Conservation (phyloP, 2,113 vertebrate genomes). For the Chaetops frenatus region DNA sequence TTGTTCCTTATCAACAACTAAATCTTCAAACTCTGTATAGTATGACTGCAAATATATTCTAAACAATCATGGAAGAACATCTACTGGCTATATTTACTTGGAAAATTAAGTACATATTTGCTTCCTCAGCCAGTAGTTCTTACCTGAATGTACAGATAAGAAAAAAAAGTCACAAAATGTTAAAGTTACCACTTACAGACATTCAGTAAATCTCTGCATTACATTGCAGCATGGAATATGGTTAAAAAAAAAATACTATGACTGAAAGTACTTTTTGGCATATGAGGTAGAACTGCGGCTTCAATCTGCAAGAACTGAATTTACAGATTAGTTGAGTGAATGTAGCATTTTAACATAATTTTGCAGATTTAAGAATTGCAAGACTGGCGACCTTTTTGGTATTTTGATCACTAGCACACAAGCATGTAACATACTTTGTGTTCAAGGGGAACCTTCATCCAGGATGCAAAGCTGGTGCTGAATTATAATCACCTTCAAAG, state of each 20-base stretch:
- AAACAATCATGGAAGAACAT: not conserved
- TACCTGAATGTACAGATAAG: slow-evolving; percentile 39
- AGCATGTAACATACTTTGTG: slow-evolving; percentile 67
- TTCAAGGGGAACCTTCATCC: slow-evolving; percentile 72
- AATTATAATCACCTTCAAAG: slow-evolving; percentile 70
- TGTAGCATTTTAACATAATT: slow-evolving; percentile 63
- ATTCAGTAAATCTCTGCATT: slow-evolving; percentile 57
- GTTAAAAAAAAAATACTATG: slow-evolving; percentile 22
- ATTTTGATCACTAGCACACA: slow-evolving; percentile 69
- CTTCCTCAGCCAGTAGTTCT: slow-evolving; percentile 40
- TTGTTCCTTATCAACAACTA: not conserved
- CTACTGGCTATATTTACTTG: not conserved
- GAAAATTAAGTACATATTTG: slow-evolving; percentile 28
- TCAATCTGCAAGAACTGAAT: slow-evolving; percentile 64
- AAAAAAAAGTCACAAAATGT: slow-evolving; percentile 39
- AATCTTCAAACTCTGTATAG: not conserved
- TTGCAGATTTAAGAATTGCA: slow-evolving; percentile 65
- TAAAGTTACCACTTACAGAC: slow-evolving; percentile 52
- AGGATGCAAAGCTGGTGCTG: slow-evolving; percentile 67
- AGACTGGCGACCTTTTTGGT: slow-evolving; percentile 47
- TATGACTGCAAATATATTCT: not conserved
- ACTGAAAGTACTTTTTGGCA: slow-evolving; percentile 57
- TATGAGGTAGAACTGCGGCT: slow-evolving; percentile 46
- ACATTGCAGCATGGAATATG: not conserved
- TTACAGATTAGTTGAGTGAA: slow-evolving; percentile 66